phyloP scores from a whole-genome alignment of 2,888 invertebrate genomes.

The Chesias legatella region DNA sequence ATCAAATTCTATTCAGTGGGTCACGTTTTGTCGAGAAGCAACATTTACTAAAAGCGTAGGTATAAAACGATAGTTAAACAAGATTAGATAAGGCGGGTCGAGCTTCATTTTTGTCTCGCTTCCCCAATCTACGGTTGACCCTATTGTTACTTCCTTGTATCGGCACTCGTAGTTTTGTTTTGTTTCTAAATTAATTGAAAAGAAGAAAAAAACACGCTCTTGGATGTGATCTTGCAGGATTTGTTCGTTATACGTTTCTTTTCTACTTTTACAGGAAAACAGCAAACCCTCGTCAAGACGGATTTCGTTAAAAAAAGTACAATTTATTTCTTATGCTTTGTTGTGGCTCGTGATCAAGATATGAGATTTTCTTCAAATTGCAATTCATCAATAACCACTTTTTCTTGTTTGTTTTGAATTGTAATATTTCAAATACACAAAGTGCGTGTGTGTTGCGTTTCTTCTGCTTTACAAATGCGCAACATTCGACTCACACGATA shows the following conservation, averaged over 20 bases:
- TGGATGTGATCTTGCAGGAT: constrained; percentile 64
- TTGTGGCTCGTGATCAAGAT: constrained; percentile 70
- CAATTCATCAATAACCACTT: constrained; percentile 23
- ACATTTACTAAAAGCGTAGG: constrained; percentile 11
- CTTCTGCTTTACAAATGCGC: too few relatives aligned
- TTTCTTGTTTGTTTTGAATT: not conserved
- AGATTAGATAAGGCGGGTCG: constrained; percentile 14
- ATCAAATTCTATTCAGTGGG: constrained; percentile 6
- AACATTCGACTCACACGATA: too few relatives aligned
- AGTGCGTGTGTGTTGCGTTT: too few relatives aligned
- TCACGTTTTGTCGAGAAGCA: constrained; percentile 9
- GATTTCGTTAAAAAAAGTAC: constrained; percentile 74
- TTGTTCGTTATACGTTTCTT: constrained; percentile 65
- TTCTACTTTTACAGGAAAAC: constrained; percentile 61
- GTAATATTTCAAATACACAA: not conserved
- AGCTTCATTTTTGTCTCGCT: constrained; percentile 19
- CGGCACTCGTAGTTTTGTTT: constrained; percentile 24
- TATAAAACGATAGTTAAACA: constrained; percentile 12
- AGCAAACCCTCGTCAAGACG: constrained; percentile 71
- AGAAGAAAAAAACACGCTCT: constrained; percentile 53
- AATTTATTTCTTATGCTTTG: constrained; percentile 71
- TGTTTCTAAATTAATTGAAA: constrained; percentile 49
- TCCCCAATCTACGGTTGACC: constrained; percentile 18
- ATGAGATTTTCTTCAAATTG: constrained; percentile 40
- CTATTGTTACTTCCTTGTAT: constrained; percentile 16